Evolutionary conservation across 2,113 vertebrate genomes (phyloP), one percentile per base, ranked within the genome.

Genomic region (Pycnonotus jocosus): DNA sequence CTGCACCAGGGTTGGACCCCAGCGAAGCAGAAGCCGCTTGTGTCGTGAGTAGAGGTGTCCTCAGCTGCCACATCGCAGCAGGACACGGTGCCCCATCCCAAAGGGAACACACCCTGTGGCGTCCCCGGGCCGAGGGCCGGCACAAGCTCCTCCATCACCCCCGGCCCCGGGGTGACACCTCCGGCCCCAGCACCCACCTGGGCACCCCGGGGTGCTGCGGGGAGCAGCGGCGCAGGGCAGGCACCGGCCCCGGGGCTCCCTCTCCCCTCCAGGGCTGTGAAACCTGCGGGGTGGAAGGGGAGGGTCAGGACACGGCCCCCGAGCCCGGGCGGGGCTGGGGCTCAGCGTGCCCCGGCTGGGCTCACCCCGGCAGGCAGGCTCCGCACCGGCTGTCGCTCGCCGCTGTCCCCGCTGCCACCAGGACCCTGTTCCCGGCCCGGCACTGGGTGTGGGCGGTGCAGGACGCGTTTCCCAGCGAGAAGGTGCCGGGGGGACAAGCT

Each of bases 351-450:
- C 37, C 5, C 15, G 7, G 31, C 18, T 8, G 48, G 17, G 51
- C 95, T 97, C 96, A 99, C 99, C 99, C 99, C 1, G 96, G 93
- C 95, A 98, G 96, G 95, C 99, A 99, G 90, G 73, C 94, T 74
- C 99, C 99, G 68, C 99, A 99, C 18, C 82, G 60, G 5, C 97
- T 93, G 64, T 99, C 98, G 6, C 91, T 97, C 17, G 30, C 86
- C 0, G 86, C 65, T 0, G 97, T 99, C 72, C 98, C 98, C 3
- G 93, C 85, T 1, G 70, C 96, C 53, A 82, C n/a, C 51, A 96
- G 92, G 12, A 96, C 12, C 90, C 98, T 98, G 93, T 97, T 97
- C 16, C 96, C 92, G 58, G 57, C 65, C 27, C 88, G 37, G 83
- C 99, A 99, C 80, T 13, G 97, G 8, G 97, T 89, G 77, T 98